phyloP scores from a whole-genome alignment of 2,113 vertebrate genomes.

The Cervus canadensis region DNA sequence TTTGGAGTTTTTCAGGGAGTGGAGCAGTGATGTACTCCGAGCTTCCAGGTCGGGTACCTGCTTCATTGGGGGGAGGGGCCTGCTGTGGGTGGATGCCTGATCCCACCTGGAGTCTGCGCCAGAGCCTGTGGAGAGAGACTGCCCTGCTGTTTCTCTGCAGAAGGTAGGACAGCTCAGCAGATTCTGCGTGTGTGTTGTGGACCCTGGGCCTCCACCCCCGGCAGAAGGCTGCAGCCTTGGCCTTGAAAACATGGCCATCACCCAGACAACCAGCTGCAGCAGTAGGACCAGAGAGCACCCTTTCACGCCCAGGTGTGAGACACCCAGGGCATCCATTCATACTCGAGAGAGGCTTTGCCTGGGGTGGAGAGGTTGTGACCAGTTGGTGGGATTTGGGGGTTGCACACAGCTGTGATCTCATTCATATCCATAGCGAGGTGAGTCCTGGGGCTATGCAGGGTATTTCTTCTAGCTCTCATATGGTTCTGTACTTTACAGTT shows the following conservation, averaged over 20 bases:
- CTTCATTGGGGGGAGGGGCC: too few relatives aligned
- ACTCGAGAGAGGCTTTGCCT: background rate
- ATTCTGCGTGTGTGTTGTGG: background rate
- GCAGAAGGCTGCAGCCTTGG: too few relatives aligned
- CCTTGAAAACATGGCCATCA: background rate
- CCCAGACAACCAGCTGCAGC: fast-evolving
- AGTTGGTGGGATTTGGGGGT: too few relatives aligned
- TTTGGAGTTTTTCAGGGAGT: background rate
- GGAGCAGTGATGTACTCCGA: background rate
- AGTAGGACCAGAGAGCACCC: fast-evolving
- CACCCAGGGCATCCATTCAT: background rate
- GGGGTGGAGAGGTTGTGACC: background rate
- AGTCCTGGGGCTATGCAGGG: background rate
- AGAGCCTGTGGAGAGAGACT: fast-evolving
- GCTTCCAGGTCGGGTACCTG: background rate
- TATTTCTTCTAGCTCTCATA: background rate
- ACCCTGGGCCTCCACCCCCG: background rate
- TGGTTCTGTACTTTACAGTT: background rate
- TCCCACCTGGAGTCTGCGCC: background rate
- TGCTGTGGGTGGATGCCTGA: too few relatives aligned
- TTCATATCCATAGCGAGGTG: background rate
- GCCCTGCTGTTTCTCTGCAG: too few relatives aligned
- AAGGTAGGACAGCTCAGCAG: background rate
- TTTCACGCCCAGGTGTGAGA: fast-evolving
- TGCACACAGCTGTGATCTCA: background rate